These are phyloP conservation scores for Aricia artaxerxes DNA, from an alignment of 2,888 invertebrate species.

Conservation along the genomic window DNA sequence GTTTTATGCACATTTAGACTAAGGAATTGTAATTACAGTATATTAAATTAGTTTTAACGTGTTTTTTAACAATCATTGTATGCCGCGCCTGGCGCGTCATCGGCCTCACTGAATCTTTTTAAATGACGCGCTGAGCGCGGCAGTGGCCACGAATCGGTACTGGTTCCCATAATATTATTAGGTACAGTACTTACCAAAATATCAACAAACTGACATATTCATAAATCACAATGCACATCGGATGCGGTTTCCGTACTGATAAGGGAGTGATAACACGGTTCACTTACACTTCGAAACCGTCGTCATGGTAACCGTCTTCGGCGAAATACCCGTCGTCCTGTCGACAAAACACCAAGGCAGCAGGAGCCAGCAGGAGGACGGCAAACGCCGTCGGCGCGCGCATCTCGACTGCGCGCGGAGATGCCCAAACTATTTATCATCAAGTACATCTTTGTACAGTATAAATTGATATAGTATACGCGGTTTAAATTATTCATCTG, in stretches of 20 bases:
- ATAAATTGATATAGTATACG: background rate
- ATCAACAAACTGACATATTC: conserved; percentile 29
- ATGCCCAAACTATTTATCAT: conserved; percentile 57
- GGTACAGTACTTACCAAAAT: conserved; percentile 19
- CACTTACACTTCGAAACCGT: conserved; percentile 72
- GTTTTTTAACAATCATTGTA: too few relatives aligned
- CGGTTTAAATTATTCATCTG: background rate
- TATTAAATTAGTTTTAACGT: too few relatives aligned
- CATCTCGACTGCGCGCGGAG: conserved; percentile 72
- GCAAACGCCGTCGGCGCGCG: conserved; percentile 67
- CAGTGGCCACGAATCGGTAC: too few relatives aligned
- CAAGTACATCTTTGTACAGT: background rate
- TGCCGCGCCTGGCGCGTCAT: too few relatives aligned
- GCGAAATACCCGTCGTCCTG: conserved; percentile 66
- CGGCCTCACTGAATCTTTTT: too few relatives aligned
- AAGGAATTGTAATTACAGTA: too few relatives aligned
- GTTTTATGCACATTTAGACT: too few relatives aligned
- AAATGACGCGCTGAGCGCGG: too few relatives aligned
- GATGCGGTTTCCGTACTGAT: conserved; percentile 36
- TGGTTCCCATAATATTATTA: background rate
- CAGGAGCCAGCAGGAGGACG: conserved; percentile 60
- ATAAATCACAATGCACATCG: conserved; percentile 35
- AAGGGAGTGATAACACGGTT: conserved; percentile 38
- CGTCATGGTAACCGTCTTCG: conserved; percentile 66
- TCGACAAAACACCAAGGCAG: conserved; percentile 61